Evolutionary conservation across 2,888 invertebrate genomes (phyloP).

Genomic region (Pegoplata infirma): DNA sequence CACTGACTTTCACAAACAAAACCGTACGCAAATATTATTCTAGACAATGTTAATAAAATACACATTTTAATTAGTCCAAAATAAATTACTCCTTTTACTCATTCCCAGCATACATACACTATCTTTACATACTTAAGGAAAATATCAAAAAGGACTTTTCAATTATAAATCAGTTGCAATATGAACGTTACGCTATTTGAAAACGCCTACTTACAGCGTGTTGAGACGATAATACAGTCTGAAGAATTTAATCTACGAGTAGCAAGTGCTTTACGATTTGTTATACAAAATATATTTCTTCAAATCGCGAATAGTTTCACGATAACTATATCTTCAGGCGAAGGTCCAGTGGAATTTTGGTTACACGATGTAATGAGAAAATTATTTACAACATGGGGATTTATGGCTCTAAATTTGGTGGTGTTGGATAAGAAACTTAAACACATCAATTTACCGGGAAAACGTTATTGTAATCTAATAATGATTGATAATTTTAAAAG

Average conservation of each 20-base stretch:
- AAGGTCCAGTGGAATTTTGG: constrained; percentile 33
- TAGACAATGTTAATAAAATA: too few relatives aligned
- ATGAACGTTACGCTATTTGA: constrained; percentile 48
- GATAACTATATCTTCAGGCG: constrained; percentile 64
- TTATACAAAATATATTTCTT: constrained; percentile 68
- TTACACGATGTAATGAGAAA: constrained; percentile 64
- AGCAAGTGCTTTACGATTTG: constrained; percentile 65
- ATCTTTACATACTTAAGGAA: not conserved
- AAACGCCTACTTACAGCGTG: constrained; percentile 50
- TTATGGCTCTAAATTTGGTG: constrained; percentile 66
- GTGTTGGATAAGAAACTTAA: constrained; percentile 19
- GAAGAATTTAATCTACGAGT: constrained; percentile 65
- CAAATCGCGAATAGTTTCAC: constrained; percentile 65
- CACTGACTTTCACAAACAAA: too few relatives aligned
- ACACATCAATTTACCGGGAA: constrained; percentile 34
- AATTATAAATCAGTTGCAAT: not conserved
- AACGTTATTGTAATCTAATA: constrained; percentile 49
- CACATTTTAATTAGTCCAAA: too few relatives aligned
- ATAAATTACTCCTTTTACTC: not conserved
- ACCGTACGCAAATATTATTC: too few relatives aligned
- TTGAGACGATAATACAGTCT: constrained; percentile 64
- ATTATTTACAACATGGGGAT: constrained; percentile 65
- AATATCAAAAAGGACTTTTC: not conserved
- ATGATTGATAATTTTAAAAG: constrained; percentile 70
- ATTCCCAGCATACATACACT: not conserved